Evolutionary conservation across 2,888 invertebrate species (phyloP).

Genomic region (Ichneumon xanthorius): DNA sequence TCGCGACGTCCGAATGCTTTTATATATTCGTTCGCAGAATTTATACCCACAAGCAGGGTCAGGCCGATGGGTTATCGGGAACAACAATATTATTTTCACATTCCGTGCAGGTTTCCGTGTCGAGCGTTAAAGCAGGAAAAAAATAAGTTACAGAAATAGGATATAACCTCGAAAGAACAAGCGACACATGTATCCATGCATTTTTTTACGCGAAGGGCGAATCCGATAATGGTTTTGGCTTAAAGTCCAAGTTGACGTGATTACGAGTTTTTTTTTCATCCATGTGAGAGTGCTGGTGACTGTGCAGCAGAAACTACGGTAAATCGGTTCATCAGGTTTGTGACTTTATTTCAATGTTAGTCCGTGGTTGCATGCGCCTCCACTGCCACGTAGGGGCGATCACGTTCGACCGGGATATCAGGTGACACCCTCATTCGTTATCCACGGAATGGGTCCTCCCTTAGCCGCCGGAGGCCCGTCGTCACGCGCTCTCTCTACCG

Average conservation of each 20-base stretch:
- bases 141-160: too few species aligned
- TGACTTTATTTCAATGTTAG: not conserved
- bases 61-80: not conserved
- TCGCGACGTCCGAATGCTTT: not conserved
- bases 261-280: not conserved
- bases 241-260: not conserved
- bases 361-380: not conserved
- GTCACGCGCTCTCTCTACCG: slow-evolving; percentile 16
- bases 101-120: too few species aligned
- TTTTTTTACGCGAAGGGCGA: not conserved
- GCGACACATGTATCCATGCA: not conserved
- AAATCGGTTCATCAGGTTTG: not conserved
- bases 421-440: slow-evolving; percentile 62
- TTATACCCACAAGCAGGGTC: not conserved
- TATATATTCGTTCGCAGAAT: not conserved
- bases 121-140: too few species aligned
- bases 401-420: slow-evolving; percentile 43
- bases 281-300: not conserved
- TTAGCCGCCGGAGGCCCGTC: slow-evolving; percentile 31
- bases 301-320: not conserved
- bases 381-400: slow-evolving; percentile 24
- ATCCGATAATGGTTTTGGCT: not conserved
- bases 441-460: slow-evolving; percentile 54
- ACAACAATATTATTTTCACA: not conserved
- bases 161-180: not conserved